phyloP scores from a whole-genome alignment of 2,113 vertebrate species.

The Gymnorhina tibicen region DNA sequence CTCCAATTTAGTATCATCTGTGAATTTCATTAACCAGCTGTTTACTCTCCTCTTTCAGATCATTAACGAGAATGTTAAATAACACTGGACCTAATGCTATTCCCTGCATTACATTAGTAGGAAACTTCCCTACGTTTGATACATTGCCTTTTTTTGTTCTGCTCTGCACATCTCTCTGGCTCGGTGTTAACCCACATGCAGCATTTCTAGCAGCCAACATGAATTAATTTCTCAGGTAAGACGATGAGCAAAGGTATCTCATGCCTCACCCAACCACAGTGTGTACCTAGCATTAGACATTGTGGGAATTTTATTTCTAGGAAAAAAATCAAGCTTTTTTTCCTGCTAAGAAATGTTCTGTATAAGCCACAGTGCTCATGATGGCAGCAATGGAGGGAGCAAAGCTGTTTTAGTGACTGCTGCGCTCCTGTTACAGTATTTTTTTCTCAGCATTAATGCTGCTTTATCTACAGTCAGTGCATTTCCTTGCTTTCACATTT shows the following conservation, averaged over 20 bases:
- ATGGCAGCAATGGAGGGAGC: neutral
- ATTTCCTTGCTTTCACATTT: slow-evolving; percentile 46
- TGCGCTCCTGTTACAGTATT: neutral
- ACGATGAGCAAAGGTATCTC: neutral
- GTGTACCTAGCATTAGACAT: neutral
- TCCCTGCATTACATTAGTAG: slow-evolving; percentile 22
- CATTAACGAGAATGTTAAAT: slow-evolving; percentile 60
- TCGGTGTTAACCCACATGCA: neutral
- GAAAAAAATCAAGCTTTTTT: neutral
- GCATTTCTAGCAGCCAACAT: neutral
- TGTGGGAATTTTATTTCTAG: slow-evolving; percentile 1
- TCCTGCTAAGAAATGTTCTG: neutral
- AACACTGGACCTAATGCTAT: slow-evolving; percentile 36
- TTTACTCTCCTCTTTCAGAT: slow-evolving; percentile 58
- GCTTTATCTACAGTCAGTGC: slow-evolving; percentile 49
- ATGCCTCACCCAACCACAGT: neutral
- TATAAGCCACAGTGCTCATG: neutral
- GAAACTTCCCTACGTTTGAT: slow-evolving; percentile 20
- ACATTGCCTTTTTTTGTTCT: slow-evolving; percentile 29
- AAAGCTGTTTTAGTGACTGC: neutral
- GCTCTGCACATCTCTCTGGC: neutral
- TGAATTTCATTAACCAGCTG: slow-evolving; percentile 55
- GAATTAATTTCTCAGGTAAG: neutral
- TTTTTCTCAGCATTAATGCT: neutral
- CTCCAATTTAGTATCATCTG: slow-evolving; percentile 51